A percentile compares a stretch with the other conserved stretches of the same genome.
Conservation (phyloP, 1,140 invertebrate species). For the Drosophila pallidifrons region DNA sequence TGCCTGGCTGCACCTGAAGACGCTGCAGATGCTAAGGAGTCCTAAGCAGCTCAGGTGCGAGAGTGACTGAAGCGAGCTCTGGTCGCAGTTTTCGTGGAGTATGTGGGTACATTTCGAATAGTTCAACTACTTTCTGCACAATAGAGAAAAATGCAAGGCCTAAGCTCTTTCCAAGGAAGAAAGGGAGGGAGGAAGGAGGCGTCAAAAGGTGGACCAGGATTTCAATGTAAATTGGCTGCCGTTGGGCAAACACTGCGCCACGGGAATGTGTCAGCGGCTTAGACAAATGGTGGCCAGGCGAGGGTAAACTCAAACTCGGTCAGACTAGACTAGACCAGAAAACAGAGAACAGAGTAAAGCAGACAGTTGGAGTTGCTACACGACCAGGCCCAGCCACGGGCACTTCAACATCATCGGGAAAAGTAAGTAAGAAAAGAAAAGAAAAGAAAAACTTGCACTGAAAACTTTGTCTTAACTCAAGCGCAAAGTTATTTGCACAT, state of each 20-base stretch:
- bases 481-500: slow-evolving; percentile 67
- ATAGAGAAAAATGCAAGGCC: slow-evolving; percentile 44
- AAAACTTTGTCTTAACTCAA: slow-evolving; percentile 40
- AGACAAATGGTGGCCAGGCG: slow-evolving; percentile 57
- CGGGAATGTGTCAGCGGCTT: slow-evolving; percentile 71
- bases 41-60: slow-evolving; percentile 10
- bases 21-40: slow-evolving; percentile 48
- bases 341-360: background rate
- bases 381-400: slow-evolving; percentile 6
- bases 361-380: slow-evolving; percentile 13
- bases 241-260: slow-evolving; percentile 56
- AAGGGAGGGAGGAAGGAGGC: background rate
- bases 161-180: background rate
- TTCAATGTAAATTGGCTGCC: slow-evolving; percentile 75
- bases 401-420: slow-evolving; percentile 19
- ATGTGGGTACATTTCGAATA: slow-evolving; percentile 77
- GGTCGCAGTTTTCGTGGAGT: slow-evolving; percentile 25
- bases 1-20: slow-evolving; percentile 59
- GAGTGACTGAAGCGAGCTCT: background rate
- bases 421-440: slow-evolving; percentile 4
- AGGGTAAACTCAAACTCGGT: slow-evolving; percentile 7
- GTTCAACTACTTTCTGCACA: slow-evolving; percentile 70
- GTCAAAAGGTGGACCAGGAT: slow-evolving; percentile 35
- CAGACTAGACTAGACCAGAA: slow-evolving; percentile 17
- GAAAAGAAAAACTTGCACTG: slow-evolving; percentile 38